Percentiles rank a stretch among this genome's conserved stretches.
Conservation (phyloP, 2,888 invertebrate genomes). For the Orthonevra nobilis region DNA sequence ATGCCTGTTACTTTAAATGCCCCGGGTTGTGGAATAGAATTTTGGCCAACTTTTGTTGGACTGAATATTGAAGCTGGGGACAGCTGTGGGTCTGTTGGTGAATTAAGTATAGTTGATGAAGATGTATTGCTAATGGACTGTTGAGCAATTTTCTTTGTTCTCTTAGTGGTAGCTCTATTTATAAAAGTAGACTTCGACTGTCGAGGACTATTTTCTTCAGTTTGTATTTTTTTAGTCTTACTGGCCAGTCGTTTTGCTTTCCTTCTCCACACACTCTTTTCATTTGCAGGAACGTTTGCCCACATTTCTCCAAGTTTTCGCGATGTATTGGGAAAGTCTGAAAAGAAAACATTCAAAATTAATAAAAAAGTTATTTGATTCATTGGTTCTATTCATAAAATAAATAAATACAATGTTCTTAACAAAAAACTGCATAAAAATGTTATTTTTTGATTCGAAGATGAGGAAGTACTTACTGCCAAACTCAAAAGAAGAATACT, state of each 20-base stretch:
- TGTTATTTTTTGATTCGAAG: too few species aligned
- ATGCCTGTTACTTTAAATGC: conserved; percentile 86
- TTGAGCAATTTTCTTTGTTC: conserved; percentile 76
- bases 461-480: too few species aligned
- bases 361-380: too few species aligned
- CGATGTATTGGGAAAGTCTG: conserved; percentile 91
- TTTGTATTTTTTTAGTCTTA: conserved; percentile 64
- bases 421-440: too few species aligned
- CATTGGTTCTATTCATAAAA: too few species aligned
- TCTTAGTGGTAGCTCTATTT: conserved; percentile 77
- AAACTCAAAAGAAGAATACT: too few species aligned
- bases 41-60: conserved; percentile 58
- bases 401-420: too few species aligned
- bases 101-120: conserved; percentile 10
- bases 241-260: conserved; percentile 86
- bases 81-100: conserved; percentile 14
- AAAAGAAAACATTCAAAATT: too few species aligned
- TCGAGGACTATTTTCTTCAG: not conserved
- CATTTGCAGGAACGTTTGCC: conserved; percentile 87
- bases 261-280: conserved; percentile 89
- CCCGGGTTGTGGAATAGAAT: conserved; percentile 61
- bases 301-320: conserved; percentile 93
- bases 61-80: conserved; percentile 46
- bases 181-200: conserved; percentile 72
- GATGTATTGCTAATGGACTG: conserved; percentile 72